phyloP scores from a whole-genome alignment of 2,888 invertebrate species.

The Calameuta idolon region DNA sequence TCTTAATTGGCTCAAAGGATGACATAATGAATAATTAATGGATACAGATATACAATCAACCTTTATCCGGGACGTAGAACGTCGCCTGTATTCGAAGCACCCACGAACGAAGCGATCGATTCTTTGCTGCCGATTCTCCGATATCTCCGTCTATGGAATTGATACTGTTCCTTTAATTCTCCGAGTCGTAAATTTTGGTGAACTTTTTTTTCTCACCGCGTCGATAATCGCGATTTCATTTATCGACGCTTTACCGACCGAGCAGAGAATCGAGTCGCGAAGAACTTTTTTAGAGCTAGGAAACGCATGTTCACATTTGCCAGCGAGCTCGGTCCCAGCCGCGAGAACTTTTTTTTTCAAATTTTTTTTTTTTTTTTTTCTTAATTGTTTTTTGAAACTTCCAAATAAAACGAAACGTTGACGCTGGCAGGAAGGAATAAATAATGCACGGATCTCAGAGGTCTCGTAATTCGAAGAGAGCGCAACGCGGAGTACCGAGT shows the following conservation, averaged over 20 bases:
- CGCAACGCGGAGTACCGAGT: conserved; percentile 37
- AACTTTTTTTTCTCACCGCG: too few relatives aligned
- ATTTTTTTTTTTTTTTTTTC: neutral
- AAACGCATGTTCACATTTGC: conserved; percentile 18
- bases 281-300: neutral
- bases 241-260: neutral
- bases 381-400: neutral
- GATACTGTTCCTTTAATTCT: too few relatives aligned
- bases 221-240: neutral
- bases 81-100: neutral
- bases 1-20: neutral
- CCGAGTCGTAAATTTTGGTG: neutral
- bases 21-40: neutral
- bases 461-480: neutral
- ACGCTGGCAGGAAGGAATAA: too few relatives aligned
- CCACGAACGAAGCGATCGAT: neutral
- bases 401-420: too few relatives aligned
- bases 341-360: neutral
- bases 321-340: conserved; percentile 22
- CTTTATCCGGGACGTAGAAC: neutral
- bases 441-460: neutral
- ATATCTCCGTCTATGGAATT: neutral
- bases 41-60: too few relatives aligned
- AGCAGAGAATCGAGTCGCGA: neutral
- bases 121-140: neutral